Base-by-base conservation (phyloP, 2,113 vertebrate genomes). In the Brachyistius frenatus region DNA sequence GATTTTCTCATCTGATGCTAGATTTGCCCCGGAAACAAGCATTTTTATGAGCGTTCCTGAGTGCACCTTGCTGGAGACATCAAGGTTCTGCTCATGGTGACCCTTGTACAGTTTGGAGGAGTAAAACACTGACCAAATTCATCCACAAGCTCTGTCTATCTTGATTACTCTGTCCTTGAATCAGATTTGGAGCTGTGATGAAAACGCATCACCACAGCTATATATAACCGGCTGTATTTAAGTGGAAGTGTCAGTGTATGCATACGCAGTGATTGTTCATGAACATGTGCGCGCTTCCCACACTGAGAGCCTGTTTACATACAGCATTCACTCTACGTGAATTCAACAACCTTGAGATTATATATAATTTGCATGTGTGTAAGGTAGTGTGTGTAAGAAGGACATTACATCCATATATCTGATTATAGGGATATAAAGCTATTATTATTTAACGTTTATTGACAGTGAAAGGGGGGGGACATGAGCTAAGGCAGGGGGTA, bases 401-500 rank as follows among this genome's bases (percentile, higher is more conserved):
- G 8, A 62, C 60, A n/a, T 57, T 39, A 60, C 33, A 74, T 65
- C 36, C 64, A 64, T 64, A 68, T 63, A 74, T 73, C 36, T 75
- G 53, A 71, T 79, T 67, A 66, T 56, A 41, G 35, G 46, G 23
- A 47, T 76, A 57, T 71, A 66, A 65, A 70, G 50, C 33, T 65
- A 58, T 23, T 75, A 61, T 62, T 60, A 62, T 77, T 56, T 39
- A 67, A 80, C 1, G 5, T 76, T 82, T 76, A 78, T 37, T 80
- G 61, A 75, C 67, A 37, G 32, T 56, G 54, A 82, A 31, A 53
- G 31, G 14, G 7, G 61, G 33, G 50, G 6, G 23, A 65, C 31
- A 39, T 41, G 58, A 68, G 78, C 16, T 50, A 67, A 30, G 14
- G 39, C 5, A 41, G 5, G 47, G 37, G 5, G 5, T 68, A 61